phyloP scores from a whole-genome alignment of 2,888 invertebrate species.

The Drosophila austrosaltans region DNA sequence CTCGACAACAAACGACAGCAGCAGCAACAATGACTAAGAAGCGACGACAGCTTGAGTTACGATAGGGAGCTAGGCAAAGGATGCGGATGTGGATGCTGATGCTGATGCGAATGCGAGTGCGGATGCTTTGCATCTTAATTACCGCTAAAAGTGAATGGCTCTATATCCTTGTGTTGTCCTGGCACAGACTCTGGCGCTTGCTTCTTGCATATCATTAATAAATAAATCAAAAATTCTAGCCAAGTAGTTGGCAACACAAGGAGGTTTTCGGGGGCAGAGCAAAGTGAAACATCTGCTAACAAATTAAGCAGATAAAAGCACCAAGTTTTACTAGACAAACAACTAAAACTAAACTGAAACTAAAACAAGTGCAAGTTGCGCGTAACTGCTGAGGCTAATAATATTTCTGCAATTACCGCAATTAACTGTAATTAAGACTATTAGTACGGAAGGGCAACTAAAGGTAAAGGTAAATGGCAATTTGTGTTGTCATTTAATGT shows the following conservation, averaged over 20 bases:
- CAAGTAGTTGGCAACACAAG: conserved; percentile 57
- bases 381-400: conserved; percentile 57
- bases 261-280: background rate
- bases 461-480: conserved; percentile 39
- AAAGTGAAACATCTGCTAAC: conserved; percentile 51
- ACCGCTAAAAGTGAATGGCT: conserved; percentile 65
- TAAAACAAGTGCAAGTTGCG: background rate
- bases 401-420: conserved; percentile 79
- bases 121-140: conserved; percentile 70
- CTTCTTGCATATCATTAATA: conserved; percentile 79
- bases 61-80: conserved; percentile 50
- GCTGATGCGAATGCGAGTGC: conserved; percentile 10
- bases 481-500: conserved; percentile 54
- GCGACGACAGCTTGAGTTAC: conserved; percentile 65
- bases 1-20: conserved; percentile 57
- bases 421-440: conserved; percentile 78
- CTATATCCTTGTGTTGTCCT: conserved; percentile 25
- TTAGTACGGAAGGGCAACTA: conserved; percentile 27
- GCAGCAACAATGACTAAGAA: conserved; percentile 51
- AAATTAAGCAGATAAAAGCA: conserved; percentile 75
- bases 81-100: conserved; percentile 38
- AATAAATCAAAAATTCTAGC: conserved; percentile 78
- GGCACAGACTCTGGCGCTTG: conserved; percentile 28
- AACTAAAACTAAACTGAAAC: conserved; percentile 29
- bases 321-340: conserved; percentile 67